Conservation (phyloP, 2,113 vertebrate genomes). For the Labrus mixtus region DNA sequence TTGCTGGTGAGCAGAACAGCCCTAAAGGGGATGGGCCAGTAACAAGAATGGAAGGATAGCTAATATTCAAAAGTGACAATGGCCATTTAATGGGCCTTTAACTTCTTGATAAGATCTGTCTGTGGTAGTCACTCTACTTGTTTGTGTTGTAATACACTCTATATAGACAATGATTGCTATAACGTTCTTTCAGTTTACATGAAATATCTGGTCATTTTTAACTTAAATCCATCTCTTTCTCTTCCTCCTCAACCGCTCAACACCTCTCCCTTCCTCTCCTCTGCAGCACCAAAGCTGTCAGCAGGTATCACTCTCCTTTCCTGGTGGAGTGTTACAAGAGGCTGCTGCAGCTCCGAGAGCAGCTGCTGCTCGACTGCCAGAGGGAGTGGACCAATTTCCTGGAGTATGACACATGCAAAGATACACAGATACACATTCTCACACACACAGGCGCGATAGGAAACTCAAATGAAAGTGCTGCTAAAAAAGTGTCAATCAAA, state of each 20-base stretch:
- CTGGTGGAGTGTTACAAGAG: conserved; percentile 87
- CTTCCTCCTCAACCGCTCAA: not conserved
- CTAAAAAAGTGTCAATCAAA: conserved; percentile 41
- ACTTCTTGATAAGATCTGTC: not conserved
- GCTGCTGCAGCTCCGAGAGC: conserved; percentile 93
- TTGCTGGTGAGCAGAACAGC: not conserved
- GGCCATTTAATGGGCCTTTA: not conserved
- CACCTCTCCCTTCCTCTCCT: conserved; percentile 36
- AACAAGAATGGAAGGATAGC: not conserved
- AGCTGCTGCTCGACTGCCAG: conserved; percentile 91
- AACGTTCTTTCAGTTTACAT: too few relatives aligned
- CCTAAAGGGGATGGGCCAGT: not conserved
- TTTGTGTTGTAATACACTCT: not conserved
- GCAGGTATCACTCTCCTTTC: conserved; percentile 94
- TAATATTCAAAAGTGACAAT: not conserved
- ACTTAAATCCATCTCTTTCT: not conserved
- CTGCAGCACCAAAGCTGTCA: conserved; percentile 91
- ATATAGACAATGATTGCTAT: not conserved
- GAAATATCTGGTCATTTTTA: not conserved
- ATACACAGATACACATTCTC: not conserved
- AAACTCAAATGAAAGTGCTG: conserved; percentile 10
- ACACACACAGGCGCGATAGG: conserved; percentile 48
- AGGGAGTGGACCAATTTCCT: conserved; percentile 92
- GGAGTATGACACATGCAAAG: conserved; percentile 85
- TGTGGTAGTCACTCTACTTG: not conserved